Base-by-base conservation (phyloP, 2,888 invertebrate species). In the Cataglyphis rosenhaueri region DNA sequence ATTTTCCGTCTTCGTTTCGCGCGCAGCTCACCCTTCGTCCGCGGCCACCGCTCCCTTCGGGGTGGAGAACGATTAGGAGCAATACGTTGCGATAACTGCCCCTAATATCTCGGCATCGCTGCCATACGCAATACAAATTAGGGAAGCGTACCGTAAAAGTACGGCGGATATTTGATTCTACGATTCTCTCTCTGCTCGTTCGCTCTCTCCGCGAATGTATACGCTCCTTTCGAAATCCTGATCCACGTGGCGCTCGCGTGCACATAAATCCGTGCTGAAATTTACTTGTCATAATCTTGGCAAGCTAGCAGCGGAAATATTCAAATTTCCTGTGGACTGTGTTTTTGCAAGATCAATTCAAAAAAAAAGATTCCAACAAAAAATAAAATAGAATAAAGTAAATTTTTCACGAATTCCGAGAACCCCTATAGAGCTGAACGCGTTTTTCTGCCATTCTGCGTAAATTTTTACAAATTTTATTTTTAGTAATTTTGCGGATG, bases 11-110 rank as follows among this genome's bases (percentile, higher is more conserved):
- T 71, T 79, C 70, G 78, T 73, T 35, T n/a, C 25, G 21, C 71
- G n/a, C 52, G 55, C 21, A 57, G 35, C 68, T 65, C 85, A 76
- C 70, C 86, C 83, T 84, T 81, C 85, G 64, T 25, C 61, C 68
- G 74, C 66, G 76, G 61, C 87, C 78, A 65, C 76, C 68, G 76
- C 48, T 61, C 82, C 79, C 84, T 66, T 76, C 86, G 82, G 86
- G 86, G 79, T 83, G 89, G 91, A 78, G 78, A 94, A 93, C 94
- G 93, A 94, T 94, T 94, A 94, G 93, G 92, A 93, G 93, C 94
- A 93, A 93, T 94, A 93, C 93, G 93, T 92, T 92, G 92, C 93
- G 93, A 94, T 94, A 93, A 94, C 94, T 93, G 92, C 92, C 92
- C 92, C 92, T 93, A 93, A 94, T 93, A 93, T 93, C 92, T 90